A percentile compares a stretch with the other conserved stretches of the same genome.
These are phyloP conservation scores for Diceros bicornis DNA, from an alignment of 2,797 vertebrate species.

Conservation along the genomic window DNA sequence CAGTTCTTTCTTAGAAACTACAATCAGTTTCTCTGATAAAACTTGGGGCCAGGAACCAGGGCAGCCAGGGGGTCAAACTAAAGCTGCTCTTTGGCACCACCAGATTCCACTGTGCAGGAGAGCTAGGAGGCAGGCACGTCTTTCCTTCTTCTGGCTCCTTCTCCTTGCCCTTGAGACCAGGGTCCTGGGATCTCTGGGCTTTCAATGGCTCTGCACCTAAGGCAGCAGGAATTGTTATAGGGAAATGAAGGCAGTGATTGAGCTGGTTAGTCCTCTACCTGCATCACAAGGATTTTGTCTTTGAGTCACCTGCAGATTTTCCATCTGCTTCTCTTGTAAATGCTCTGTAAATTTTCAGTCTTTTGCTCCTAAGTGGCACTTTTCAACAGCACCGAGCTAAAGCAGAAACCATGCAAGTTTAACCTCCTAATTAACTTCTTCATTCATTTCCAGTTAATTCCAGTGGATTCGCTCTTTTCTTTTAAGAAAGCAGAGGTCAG, in stretches of 20 bases:
- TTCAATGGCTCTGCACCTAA: neutral
- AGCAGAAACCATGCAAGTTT: constrained; percentile 16
- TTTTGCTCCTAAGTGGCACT: neutral
- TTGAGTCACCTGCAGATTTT: constrained; percentile 1
- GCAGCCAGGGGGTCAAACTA: neutral
- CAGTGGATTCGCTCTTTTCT: neutral
- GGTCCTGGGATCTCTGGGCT: neutral
- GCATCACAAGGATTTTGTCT: neutral
- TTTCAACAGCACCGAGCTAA: neutral
- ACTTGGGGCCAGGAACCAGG: neutral
- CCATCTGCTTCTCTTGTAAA: neutral
- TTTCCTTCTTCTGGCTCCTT: neutral
- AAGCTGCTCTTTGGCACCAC: neutral
- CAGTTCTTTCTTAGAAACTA: neutral
- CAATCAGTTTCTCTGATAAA: neutral
- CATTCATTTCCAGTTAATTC: neutral
- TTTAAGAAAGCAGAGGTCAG: neutral
- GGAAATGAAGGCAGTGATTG: neutral
- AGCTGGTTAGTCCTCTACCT: neutral
- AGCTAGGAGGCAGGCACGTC: neutral
- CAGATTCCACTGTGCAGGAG: neutral
- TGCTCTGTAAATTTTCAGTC: neutral
- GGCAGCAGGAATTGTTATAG: neutral
- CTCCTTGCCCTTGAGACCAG: neutral
- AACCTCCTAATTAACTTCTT: constrained; percentile 47